These are phyloP conservation scores for Mythimna loreyi DNA, from an alignment of 2,888 invertebrate genomes.

Conservation along the genomic window DNA sequence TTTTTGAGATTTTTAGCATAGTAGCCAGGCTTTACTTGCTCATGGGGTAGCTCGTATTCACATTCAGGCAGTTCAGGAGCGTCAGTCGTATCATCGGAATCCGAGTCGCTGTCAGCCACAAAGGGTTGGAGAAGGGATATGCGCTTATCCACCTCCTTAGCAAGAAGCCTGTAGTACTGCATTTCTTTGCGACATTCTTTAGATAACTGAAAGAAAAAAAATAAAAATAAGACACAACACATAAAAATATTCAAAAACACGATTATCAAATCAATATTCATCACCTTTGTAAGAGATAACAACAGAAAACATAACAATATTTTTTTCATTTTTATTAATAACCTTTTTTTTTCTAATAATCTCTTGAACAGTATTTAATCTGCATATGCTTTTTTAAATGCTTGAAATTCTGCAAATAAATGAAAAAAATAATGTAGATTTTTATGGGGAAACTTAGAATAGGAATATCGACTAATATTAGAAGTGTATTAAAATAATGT, in stretches of 20 bases:
- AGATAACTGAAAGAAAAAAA: slow-evolving; percentile 91
- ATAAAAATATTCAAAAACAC: neutral
- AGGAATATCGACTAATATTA: neutral
- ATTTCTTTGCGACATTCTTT: slow-evolving; percentile 92
- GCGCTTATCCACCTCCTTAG: slow-evolving; percentile 92
- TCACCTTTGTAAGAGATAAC: slow-evolving; percentile 37
- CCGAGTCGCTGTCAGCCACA: slow-evolving; percentile 74
- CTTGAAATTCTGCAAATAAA: slow-evolving; percentile 61
- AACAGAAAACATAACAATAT: slow-evolving; percentile 43
- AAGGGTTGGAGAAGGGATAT: slow-evolving; percentile 85
- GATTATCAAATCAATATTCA: slow-evolving; percentile 27
- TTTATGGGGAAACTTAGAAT: neutral
- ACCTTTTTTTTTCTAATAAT: slow-evolving; percentile 35
- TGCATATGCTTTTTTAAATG: slow-evolving; percentile 53
- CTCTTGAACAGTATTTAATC: slow-evolving; percentile 50
- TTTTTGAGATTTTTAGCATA: slow-evolving; percentile 57
- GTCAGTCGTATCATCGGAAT: slow-evolving; percentile 77
- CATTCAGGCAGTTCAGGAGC: slow-evolving; percentile 80
- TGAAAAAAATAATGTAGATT: slow-evolving; percentile 57
- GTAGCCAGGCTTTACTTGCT: slow-evolving; percentile 60
- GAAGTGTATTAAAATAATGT: neutral
- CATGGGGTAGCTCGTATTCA: slow-evolving; percentile 70
- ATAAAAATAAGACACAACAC: slow-evolving; percentile 6
- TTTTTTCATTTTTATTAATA: slow-evolving; percentile 57
- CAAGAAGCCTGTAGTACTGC: slow-evolving; percentile 92